Evolutionary conservation across 2,888 invertebrate genomes (phyloP).

Genomic region (Pyrochroa serraticornis): DNA sequence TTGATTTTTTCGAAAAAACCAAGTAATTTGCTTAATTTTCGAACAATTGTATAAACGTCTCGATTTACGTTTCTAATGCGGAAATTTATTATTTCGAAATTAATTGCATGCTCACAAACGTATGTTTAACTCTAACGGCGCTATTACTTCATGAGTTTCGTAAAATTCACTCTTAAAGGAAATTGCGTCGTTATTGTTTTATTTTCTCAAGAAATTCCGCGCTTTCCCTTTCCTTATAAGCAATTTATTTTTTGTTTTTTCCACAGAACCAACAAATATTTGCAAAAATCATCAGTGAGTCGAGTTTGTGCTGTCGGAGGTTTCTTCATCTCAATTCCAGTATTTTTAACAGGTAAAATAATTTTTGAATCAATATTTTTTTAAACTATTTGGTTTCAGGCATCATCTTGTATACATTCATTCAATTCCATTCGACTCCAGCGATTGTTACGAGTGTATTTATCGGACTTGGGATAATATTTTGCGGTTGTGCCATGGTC

Average conservation of each 20-base stretch:
- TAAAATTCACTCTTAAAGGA: too few relatives aligned
- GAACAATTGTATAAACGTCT: too few relatives aligned
- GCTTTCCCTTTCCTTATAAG: slow-evolving; percentile 8
- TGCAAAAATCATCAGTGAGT: slow-evolving; percentile 89
- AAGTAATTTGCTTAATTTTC: too few relatives aligned
- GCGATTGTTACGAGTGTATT: slow-evolving; percentile 90
- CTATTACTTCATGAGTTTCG: too few relatives aligned
- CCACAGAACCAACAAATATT: slow-evolving; percentile 85
- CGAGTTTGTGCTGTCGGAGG: slow-evolving; percentile 91
- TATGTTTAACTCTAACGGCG: too few relatives aligned
- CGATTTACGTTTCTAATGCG: too few relatives aligned
- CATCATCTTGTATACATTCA: slow-evolving; percentile 89
- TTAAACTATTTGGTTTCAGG: slow-evolving; percentile 64
- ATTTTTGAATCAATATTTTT: neutral
- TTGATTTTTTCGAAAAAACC: too few relatives aligned
- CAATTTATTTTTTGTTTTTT: slow-evolving; percentile 53
- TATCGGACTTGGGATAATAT: slow-evolving; percentile 89
- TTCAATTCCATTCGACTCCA: slow-evolving; percentile 90
- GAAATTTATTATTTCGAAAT: too few relatives aligned
- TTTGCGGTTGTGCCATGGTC: slow-evolving; percentile 92
- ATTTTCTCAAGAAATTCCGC: neutral
- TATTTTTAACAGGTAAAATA: slow-evolving; percentile 82
- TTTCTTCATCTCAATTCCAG: slow-evolving; percentile 93
- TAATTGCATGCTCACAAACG: too few relatives aligned
- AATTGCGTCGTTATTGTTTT: too few relatives aligned